A percentile compares a stretch with the other conserved stretches of the same genome.
These are phyloP conservation scores for Typhlichthys eigenmanni DNA, from an alignment of 2,797 vertebrate species.

Conservation along the genomic window DNA sequence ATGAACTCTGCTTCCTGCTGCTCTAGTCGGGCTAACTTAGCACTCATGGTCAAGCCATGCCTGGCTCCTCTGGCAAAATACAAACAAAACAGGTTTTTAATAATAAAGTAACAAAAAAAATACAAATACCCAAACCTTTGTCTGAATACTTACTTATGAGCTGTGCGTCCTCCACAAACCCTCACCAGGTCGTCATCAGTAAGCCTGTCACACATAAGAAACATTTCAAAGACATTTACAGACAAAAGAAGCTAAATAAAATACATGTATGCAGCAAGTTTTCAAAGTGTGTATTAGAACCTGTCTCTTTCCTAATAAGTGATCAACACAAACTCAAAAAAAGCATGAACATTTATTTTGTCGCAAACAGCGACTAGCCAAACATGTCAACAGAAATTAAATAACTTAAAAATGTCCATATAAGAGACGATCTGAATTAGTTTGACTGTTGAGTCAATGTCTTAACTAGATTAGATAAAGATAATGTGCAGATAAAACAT, in stretches of 20 bases:
- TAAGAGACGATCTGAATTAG: no score
- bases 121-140: background rate
- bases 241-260: background rate
- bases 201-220: slow-evolving; percentile 66
- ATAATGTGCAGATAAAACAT: no score
- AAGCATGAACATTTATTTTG: no score
- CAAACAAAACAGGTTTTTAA: background rate
- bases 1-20: slow-evolving; percentile 91
- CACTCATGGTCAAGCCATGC: slow-evolving; percentile 90
- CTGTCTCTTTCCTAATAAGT: no score
- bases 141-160: slow-evolving; percentile 86
- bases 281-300: no score
- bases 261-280: background rate
- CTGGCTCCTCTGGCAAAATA: slow-evolving; percentile 83
- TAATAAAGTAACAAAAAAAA: background rate
- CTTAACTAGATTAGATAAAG: no score
- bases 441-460: no score
- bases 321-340: no score
- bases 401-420: no score
- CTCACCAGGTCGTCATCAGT: slow-evolving; percentile 85
- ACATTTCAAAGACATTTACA: background rate
- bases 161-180: slow-evolving; percentile 89
- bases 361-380: no score
- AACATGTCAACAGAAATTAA: no score
- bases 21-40: slow-evolving; percentile 90